Conservation (phyloP, 2,888 invertebrate genomes). For the Hemicrepidius hirtus region DNA sequence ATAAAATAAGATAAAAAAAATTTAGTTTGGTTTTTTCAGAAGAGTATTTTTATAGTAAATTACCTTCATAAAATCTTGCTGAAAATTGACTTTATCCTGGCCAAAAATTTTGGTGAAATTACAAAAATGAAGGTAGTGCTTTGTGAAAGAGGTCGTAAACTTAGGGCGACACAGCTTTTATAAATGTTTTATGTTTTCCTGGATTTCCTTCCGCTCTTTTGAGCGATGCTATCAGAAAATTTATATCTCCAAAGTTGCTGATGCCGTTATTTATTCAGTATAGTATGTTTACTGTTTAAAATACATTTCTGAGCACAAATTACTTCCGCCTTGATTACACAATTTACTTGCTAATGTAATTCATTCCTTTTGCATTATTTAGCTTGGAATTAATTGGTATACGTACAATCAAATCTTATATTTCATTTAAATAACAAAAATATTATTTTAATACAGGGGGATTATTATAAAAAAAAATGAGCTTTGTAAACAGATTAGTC, state of each 20-base stretch:
- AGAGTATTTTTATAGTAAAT: background rate
- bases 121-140: slow-evolving; percentile 30
- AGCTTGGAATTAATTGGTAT: background rate
- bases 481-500: too few relatives aligned
- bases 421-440: too few relatives aligned
- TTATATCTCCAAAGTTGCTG: slow-evolving; percentile 41
- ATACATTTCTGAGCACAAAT: slow-evolving; percentile 22
- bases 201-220: slow-evolving; percentile 42
- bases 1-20: background rate
- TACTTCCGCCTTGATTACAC: slow-evolving; percentile 32
- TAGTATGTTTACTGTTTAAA: slow-evolving; percentile 33
- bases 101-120: slow-evolving; percentile 35
- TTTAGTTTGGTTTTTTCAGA: background rate
- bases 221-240: slow-evolving; percentile 42
- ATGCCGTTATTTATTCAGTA: slow-evolving; percentile 39
- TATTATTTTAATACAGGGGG: too few relatives aligned
- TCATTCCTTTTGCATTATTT: background rate
- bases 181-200: slow-evolving; percentile 40
- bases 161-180: slow-evolving; percentile 39
- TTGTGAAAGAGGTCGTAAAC: slow-evolving; percentile 40
- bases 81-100: slow-evolving; percentile 25
- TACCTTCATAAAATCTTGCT: slow-evolving; percentile 9
- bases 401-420: too few relatives aligned
- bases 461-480: too few relatives aligned
- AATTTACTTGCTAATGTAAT: slow-evolving; percentile 19